These are phyloP conservation scores for Lepus townsendii DNA, from an alignment of 2,797 vertebrate genomes.

Conservation along the genomic window DNA sequence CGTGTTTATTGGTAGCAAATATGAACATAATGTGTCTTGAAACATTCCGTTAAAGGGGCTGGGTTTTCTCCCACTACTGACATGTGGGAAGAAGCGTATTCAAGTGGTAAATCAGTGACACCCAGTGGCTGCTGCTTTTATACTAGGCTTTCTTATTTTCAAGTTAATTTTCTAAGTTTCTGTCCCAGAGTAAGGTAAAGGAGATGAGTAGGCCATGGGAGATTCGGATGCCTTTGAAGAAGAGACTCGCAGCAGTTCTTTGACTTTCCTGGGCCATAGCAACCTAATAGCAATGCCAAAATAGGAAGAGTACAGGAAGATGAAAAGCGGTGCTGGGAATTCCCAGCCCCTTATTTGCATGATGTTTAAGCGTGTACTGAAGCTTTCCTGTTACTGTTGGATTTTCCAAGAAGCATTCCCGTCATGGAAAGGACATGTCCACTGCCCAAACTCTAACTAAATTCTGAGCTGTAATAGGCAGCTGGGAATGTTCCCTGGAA, in stretches of 20 bases:
- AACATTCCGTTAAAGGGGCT: background rate
- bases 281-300: background rate
- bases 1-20: background rate
- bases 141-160: slow-evolving; percentile 47
- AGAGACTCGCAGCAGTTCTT: background rate
- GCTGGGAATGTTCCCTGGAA: background rate
- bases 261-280: background rate
- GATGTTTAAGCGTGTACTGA: background rate
- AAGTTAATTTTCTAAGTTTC: background rate
- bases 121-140: slow-evolving; percentile 82
- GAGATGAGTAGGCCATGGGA: background rate
- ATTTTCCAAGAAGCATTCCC: slow-evolving; percentile 60
- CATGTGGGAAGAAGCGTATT: background rate
- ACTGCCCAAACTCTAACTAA: background rate
- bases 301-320: background rate
- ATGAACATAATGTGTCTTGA: background rate
- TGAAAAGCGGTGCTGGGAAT: slow-evolving; percentile 30
- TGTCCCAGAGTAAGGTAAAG: background rate
- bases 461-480: background rate
- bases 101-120: slow-evolving; percentile 83
- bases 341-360: slow-evolving; percentile 28
- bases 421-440: background rate
- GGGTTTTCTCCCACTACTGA: slow-evolving; percentile 13
- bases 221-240: background rate
- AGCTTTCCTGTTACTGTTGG: slow-evolving; percentile 46